phyloP scores from a whole-genome alignment of 1,140 invertebrate species.

The Centruroides vittatus region DNA sequence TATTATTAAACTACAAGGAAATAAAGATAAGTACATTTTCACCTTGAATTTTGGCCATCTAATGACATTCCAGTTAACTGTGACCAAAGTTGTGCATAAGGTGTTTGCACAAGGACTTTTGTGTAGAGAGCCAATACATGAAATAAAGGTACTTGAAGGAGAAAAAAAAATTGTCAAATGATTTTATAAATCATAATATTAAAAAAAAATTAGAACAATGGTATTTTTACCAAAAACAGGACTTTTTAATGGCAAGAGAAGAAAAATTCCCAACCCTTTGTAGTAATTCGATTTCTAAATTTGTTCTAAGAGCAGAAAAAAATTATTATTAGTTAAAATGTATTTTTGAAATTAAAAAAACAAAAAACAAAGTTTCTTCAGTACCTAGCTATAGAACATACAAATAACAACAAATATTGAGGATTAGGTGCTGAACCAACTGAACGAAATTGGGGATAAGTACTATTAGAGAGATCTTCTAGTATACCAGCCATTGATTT shows the following conservation, averaged over 20 bases:
- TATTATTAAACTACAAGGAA: not conserved
- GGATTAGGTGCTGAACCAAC: conserved; percentile 20
- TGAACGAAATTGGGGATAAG: conserved; percentile 42
- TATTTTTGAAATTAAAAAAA: not conserved
- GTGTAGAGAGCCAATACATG: conserved; percentile 76
- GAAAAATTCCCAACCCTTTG: conserved; percentile 65
- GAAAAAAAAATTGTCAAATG: not conserved
- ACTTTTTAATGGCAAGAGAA: conserved; percentile 43
- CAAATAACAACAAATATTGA: conserved; percentile 67
- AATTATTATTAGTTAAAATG: not conserved
- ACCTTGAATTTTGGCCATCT: conserved; percentile 12
- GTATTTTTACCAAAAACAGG: conserved; percentile 60
- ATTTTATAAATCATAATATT: too few species aligned
- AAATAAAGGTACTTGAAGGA: conserved; percentile 53
- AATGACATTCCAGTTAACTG: conserved; percentile 28
- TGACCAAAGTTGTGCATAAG: conserved; percentile 29
- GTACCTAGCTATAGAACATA: conserved; percentile 64
- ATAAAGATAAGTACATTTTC: not conserved
- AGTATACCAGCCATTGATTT: conserved; percentile 50
- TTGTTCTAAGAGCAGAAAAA: conserved; percentile 43
- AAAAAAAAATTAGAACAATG: not conserved
- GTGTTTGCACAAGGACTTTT: conserved; percentile 38
- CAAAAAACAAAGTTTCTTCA: too few species aligned
- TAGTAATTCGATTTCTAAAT: conserved; percentile 80
- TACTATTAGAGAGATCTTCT: conserved; percentile 79